phyloP scores from a whole-genome alignment of 1,140 invertebrate species.

The Brachionus rubens region DNA sequence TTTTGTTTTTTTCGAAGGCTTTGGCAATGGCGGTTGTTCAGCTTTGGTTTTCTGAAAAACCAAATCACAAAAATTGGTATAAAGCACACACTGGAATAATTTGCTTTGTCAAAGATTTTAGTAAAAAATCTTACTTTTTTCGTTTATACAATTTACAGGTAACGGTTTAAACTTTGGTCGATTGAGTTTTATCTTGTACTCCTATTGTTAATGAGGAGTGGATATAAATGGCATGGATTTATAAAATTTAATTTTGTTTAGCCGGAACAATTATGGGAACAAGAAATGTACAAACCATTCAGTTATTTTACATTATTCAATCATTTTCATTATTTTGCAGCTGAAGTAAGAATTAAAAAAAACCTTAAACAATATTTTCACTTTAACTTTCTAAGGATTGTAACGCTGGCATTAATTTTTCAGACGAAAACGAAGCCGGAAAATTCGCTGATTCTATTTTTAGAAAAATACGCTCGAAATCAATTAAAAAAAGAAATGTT shows the following conservation, averaged over 20 bases:
- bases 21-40: conserved; percentile 10
- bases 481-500: neutral
- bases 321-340: conserved; percentile 40
- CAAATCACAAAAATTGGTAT: conserved; percentile 27
- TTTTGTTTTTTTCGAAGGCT: neutral
- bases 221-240: too few relatives aligned
- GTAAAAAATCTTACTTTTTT: conserved; percentile 38
- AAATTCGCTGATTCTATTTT: neutral
- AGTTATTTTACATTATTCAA: neutral
- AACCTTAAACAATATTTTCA: too few relatives aligned
- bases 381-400: conserved; percentile 42
- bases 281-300: conserved; percentile 46
- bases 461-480: conserved; percentile 1
- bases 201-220: too few relatives aligned
- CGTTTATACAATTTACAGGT: conserved; percentile 16
- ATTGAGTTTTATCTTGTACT: too few relatives aligned
- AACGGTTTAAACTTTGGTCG: too few relatives aligned
- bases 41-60: conserved; percentile 34
- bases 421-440: conserved; percentile 1
- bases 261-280: conserved; percentile 21
- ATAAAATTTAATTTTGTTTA: neutral
- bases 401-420: conserved; percentile 45
- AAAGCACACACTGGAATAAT: conserved; percentile 18
- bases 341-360: conserved; percentile 25
- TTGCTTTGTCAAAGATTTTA: conserved; percentile 43